A percentile compares a stretch with the other conserved stretches of the same genome.
Evolutionary conservation across 2,888 invertebrate genomes (phyloP).

Genomic region (Xanthia togata): DNA sequence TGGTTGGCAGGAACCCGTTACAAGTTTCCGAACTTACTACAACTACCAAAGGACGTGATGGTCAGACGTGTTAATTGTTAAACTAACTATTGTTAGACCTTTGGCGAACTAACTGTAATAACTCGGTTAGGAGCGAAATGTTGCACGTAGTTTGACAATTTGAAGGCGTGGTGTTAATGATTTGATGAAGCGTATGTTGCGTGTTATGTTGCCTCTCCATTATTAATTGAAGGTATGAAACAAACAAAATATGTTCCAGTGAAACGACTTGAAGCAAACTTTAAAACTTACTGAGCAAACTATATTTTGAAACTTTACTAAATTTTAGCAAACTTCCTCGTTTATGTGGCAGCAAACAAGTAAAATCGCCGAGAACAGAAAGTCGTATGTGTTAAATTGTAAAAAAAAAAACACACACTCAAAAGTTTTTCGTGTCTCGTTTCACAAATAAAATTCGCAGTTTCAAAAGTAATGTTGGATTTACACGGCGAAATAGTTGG

Average conservation of each 20-base stretch:
- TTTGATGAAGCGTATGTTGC: background rate
- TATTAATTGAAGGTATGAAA: background rate
- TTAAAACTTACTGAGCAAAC: background rate
- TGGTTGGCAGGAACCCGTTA: background rate
- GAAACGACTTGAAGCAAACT: background rate
- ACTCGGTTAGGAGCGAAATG: background rate
- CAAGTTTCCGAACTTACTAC: slow-evolving; percentile 9
- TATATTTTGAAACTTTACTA: background rate
- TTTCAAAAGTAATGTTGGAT: slow-evolving; percentile 5
- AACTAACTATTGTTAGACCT: slow-evolving; percentile 3
- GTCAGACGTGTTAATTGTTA: slow-evolving; percentile 12
- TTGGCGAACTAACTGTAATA: slow-evolving; percentile 12
- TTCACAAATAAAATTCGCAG: background rate
- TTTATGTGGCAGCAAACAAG: background rate
- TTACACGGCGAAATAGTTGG: background rate
- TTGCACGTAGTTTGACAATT: background rate
- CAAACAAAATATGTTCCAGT: background rate
- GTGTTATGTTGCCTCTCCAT: background rate
- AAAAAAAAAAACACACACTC: background rate
- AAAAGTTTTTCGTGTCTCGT: background rate
- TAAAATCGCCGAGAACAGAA: background rate
- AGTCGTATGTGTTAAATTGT: background rate
- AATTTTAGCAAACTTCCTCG: background rate
- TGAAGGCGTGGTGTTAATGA: background rate
- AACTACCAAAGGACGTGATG: background rate